These are phyloP conservation scores for Hycleus phaleratus DNA, from an alignment of 1,140 invertebrate species.

Conservation along the genomic window DNA sequence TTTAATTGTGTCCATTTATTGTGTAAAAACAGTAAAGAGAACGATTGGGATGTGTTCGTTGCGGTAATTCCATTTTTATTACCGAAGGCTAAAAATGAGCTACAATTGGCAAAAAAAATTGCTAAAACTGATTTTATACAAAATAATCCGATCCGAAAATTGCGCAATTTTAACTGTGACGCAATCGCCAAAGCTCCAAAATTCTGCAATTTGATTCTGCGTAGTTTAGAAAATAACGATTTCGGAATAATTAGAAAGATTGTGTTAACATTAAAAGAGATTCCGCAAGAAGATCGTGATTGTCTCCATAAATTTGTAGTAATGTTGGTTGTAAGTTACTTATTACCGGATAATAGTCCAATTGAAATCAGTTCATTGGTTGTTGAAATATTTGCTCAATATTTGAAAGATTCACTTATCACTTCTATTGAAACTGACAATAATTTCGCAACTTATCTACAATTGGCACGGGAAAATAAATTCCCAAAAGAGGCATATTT, in stretches of 20 bases:
- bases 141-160: neutral
- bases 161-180: too few species aligned
- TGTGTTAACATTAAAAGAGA: slow-evolving; percentile 29
- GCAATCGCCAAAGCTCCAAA: neutral
- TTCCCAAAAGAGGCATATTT: slow-evolving; percentile 27
- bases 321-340: slow-evolving; percentile 15
- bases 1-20: slow-evolving; percentile 5
- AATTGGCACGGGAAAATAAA: slow-evolving; percentile 13
- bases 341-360: slow-evolving; percentile 15
- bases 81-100: slow-evolving; percentile 44
- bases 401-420: slow-evolving; percentile 24
- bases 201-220: slow-evolving; percentile 12
- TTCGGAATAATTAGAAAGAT: neutral
- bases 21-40: slow-evolving; percentile 3
- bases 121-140: slow-evolving; percentile 25
- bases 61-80: slow-evolving; percentile 52
- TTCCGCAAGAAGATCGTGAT: slow-evolving; percentile 35
- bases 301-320: slow-evolving; percentile 33
- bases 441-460: slow-evolving; percentile 29
- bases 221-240: slow-evolving; percentile 1
- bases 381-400: slow-evolving; percentile 41
- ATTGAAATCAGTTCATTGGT: slow-evolving; percentile 19
- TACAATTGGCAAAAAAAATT: slow-evolving; percentile 44
- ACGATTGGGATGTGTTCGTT: slow-evolving; percentile 37
- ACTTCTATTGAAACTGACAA: slow-evolving; percentile 39